Evolutionary conservation across 1,140 invertebrate genomes (phyloP).

Genomic region (Liolophura sinensis): DNA sequence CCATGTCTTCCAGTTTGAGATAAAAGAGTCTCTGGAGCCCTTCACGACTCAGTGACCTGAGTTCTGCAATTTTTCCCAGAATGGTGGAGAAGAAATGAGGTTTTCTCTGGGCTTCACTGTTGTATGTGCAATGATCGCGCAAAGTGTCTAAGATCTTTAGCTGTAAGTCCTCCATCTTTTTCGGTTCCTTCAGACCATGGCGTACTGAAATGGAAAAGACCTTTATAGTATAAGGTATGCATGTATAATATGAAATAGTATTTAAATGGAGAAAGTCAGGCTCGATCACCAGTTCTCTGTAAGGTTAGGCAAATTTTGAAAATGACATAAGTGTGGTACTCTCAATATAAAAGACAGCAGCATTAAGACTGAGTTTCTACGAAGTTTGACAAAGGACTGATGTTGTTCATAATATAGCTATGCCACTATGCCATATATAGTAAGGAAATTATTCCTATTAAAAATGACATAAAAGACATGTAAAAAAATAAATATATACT

Average conservation of each 20-base stretch:
- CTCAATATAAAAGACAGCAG: too few relatives aligned
- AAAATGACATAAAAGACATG: too few relatives aligned
- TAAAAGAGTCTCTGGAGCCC: slow-evolving; percentile 93
- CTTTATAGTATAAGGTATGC: neutral
- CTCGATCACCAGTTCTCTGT: too few relatives aligned
- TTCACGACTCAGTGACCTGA: slow-evolving; percentile 87
- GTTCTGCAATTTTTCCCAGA: slow-evolving; percentile 86
- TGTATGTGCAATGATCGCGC: slow-evolving; percentile 92
- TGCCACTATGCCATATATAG: too few relatives aligned
- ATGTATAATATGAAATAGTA: neutral
- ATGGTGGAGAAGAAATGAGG: slow-evolving; percentile 90
- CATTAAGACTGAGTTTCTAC: too few relatives aligned
- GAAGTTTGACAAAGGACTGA: too few relatives aligned
- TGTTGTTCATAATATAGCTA: too few relatives aligned
- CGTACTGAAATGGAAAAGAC: slow-evolving; percentile 72
- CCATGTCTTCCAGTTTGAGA: slow-evolving; percentile 88
- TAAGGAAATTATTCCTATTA: too few relatives aligned
- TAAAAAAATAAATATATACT: too few relatives aligned
- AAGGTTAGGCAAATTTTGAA: too few relatives aligned
- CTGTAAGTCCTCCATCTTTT: slow-evolving; percentile 89
- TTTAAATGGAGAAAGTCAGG: neutral
- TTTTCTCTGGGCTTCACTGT: slow-evolving; percentile 83
- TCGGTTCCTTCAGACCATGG: slow-evolving; percentile 87
- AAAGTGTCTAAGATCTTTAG: slow-evolving; percentile 94
- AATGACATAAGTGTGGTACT: too few relatives aligned